Evolutionary conservation across 1,140 invertebrate species (phyloP), one percentile per base, ranked within the genome.

Genomic region (Palaemon carinicauda): DNA sequence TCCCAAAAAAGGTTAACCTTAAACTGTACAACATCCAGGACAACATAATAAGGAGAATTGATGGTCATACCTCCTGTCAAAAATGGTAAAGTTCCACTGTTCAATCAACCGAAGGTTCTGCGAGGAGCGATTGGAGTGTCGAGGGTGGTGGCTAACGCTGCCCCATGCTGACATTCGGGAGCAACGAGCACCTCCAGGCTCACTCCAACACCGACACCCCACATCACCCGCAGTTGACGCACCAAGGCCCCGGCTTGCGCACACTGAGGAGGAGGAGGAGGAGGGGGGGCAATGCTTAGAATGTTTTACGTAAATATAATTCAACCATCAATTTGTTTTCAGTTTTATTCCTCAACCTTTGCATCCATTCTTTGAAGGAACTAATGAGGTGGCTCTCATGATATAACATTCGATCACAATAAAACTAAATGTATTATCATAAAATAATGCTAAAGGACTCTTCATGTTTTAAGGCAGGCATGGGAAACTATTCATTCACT

Each of bases 131-230:
- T 91, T 80, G 92, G 93, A 53, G 92, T 91, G 75, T 94, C 91
- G n/a, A 90, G 90, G 24, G 91, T 90, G 7, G 91, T 90, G 19
- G 92, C 91, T 51, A 91, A 89, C 52, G 91, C 90, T n/a, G 90
- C 90, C 75, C 92, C 94, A 90, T 95, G 95, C 1, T 92, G 90
- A 91, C 95, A 96, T 85, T 94, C 93, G 77, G 94, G 94, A 89
- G 94, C 94, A 53, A 96, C 91, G 71, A 95, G 91, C 56, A 96
- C 95, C 90, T 96, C 95, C n/a, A 96, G 92, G 90, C 94, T 95
- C 86, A 96, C 92, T 21, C 94, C 94, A 90, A 93, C 93, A 88
- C 91, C 91, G 90, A 94, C 94, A 73, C 92, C 91, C 92, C 93
- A 94, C 85, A 95, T 90, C 27, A 92, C 90, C 17, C 91, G 90